Base-by-base conservation (phyloP, 2,888 invertebrate species). In the Parascotia fuliginaria region DNA sequence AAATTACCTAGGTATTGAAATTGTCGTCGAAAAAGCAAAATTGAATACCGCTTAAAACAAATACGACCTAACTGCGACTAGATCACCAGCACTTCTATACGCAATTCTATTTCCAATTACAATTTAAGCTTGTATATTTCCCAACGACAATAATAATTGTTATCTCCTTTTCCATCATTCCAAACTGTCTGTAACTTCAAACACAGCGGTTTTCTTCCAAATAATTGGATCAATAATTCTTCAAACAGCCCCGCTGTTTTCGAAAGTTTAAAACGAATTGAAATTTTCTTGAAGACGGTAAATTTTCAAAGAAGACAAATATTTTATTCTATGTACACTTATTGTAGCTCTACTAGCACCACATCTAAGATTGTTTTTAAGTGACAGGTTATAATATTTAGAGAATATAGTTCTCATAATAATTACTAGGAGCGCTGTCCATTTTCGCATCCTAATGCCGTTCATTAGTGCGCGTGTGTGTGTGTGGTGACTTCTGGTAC, bases 141-240 rank as follows among this genome's bases (percentile, higher is more conserved):
- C 15, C 31, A 42, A 42, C 27, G 19, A 38, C 16, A 12, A 28
- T 33, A 1, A 9, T 24, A 39, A 38, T 48, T 5, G 19, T 19
- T 42, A 38, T 48, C 37, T 16, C 34, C 14, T 41, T 12, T 28
- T 31, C 36, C 29, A 15, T 42, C 37, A 6, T 33, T 16, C 16
- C 13, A 13, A 42, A 42, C 48, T 33, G 37, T 38, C 15, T n/a
- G 11, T 11, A 44, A 28, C 16, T 27, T 33, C n/a, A 19, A 45
- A 28, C 32, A 22, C 27, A 24, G 38, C 32, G 42, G 42, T 42
- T 16, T 32, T 28, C 36, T 14, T 37, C 14, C 15, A 37, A 22
- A 15, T 38, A 42, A 49, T 49, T 39, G 42, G 33, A 38, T 42
- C 38, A 42, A 49, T 49, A 42, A 42, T 28, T 39, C 19, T 40